Evolutionary conservation across 2,888 invertebrate species (phyloP).

Genomic region (Pantelozetes paolii): DNA sequence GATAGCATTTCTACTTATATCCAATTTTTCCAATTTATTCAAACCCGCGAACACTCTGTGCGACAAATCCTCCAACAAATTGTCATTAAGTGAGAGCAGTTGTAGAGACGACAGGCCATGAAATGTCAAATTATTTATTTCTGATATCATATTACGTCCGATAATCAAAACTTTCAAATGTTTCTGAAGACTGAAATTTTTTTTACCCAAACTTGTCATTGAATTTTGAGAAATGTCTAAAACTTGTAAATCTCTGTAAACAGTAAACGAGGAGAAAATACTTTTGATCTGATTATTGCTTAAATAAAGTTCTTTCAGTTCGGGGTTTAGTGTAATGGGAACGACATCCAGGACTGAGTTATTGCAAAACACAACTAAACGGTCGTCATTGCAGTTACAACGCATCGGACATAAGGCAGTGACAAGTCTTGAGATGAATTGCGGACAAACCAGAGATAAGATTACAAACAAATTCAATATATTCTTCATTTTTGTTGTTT

Average conservation of each 20-base stretch:
- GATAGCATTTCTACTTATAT: conserved; percentile 73
- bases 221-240: conserved; percentile 78
- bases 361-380: conserved; percentile 70
- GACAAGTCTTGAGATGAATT: neutral
- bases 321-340: conserved; percentile 80
- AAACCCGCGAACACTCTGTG: conserved; percentile 50
- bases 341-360: conserved; percentile 75
- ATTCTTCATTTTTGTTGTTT: neutral
- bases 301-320: conserved; percentile 63
- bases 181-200: conserved; percentile 73
- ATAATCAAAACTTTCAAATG: conserved; percentile 70
- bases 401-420: conserved; percentile 66
- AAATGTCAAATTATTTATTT: conserved; percentile 69
- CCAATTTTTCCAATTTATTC: conserved; percentile 66
- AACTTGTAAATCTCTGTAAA: conserved; percentile 69
- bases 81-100: conserved; percentile 57
- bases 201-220: conserved; percentile 71
- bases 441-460: neutral
- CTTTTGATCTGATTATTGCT: conserved; percentile 75
- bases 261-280: conserved; percentile 68
- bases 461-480: neutral
- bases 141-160: conserved; percentile 70
- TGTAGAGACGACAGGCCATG: conserved; percentile 69
- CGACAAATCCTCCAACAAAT: conserved; percentile 45
- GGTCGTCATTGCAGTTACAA: conserved; percentile 77